These are phyloP conservation scores for Sialis lutaria DNA, from an alignment of 2,888 invertebrate species.

Conservation along the genomic window DNA sequence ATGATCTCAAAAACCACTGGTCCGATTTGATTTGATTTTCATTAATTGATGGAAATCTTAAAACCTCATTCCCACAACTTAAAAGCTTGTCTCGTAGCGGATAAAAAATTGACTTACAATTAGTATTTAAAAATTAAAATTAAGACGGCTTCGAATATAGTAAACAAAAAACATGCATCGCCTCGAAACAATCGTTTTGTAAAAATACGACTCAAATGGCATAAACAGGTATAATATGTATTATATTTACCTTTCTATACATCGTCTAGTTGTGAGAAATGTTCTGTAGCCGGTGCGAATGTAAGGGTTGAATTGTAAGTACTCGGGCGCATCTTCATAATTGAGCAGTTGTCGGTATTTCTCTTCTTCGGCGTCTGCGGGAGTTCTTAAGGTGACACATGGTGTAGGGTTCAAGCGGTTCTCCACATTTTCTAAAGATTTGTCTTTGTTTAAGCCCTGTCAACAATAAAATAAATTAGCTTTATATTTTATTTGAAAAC, in stretches of 20 bases:
- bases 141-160: not conserved
- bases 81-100: too few species aligned
- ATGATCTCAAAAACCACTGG: too few species aligned
- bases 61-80: too few species aligned
- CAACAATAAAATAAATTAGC: too few species aligned
- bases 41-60: too few species aligned
- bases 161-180: not conserved
- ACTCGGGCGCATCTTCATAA: conserved; percentile 51
- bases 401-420: not conserved
- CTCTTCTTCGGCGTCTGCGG: conserved; percentile 9
- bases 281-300: conserved; percentile 75
- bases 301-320: conserved; percentile 73
- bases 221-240: not conserved
- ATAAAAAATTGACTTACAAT: too few species aligned
- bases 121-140: too few species aligned
- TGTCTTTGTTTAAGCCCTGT: not conserved
- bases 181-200: not conserved
- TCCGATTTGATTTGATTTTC: too few species aligned
- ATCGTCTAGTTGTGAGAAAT: conserved; percentile 61
- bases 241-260: conserved; percentile 59
- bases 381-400: not conserved
- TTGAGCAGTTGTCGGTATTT: conserved; percentile 21
- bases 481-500: too few species aligned
- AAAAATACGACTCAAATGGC: not conserved
- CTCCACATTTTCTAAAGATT: not conserved